Conservation (phyloP, 2,797 vertebrate species). For the Hippocampus kuda region DNA sequence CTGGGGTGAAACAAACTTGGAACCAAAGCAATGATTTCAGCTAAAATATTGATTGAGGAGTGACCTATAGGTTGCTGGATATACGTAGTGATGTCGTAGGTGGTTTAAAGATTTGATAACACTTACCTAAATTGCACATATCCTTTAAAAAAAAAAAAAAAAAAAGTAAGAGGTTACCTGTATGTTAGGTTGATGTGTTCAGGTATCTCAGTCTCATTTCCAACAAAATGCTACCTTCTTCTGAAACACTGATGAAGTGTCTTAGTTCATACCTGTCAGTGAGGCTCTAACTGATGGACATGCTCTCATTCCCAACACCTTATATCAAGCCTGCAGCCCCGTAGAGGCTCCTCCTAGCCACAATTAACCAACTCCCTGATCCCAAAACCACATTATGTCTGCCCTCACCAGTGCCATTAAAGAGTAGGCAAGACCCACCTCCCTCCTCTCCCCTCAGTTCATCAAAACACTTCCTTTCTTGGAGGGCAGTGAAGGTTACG, state of each 20-base stretch:
- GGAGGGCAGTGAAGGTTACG: conserved; percentile 22
- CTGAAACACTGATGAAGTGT: conserved; percentile 9
- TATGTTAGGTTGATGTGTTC: conserved; percentile 1
- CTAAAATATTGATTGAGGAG: not conserved
- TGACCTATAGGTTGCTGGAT: not conserved
- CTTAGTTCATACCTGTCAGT: conserved; percentile 8
- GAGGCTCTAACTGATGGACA: conserved; percentile 25
- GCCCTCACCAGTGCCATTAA: conserved; percentile 19
- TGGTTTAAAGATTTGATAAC: not conserved
- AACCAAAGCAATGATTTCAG: not conserved
- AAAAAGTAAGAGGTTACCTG: conserved; percentile 24
- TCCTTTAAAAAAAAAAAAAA: not conserved
- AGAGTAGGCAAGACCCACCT: conserved; percentile 24
- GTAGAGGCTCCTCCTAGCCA: conserved; percentile 25
- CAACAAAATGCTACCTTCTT: conserved; percentile 13
- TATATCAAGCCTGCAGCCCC: conserved; percentile 27
- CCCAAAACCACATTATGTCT: conserved; percentile 46
- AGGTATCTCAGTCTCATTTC: conserved; percentile 19
- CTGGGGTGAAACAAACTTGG: conserved; percentile 1
- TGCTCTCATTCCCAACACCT: conserved; percentile 27
- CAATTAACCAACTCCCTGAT: conserved; percentile 47
- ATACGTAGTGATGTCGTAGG: not conserved
- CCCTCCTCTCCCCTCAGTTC: conserved; percentile 19
- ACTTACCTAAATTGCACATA: not conserved
- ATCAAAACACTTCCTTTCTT: conserved; percentile 40